A percentile compares a stretch with the other conserved stretches of the same genome.
phyloP scores from a whole-genome alignment of 2,888 invertebrate genomes.

The Limnephilus rhombicus region DNA sequence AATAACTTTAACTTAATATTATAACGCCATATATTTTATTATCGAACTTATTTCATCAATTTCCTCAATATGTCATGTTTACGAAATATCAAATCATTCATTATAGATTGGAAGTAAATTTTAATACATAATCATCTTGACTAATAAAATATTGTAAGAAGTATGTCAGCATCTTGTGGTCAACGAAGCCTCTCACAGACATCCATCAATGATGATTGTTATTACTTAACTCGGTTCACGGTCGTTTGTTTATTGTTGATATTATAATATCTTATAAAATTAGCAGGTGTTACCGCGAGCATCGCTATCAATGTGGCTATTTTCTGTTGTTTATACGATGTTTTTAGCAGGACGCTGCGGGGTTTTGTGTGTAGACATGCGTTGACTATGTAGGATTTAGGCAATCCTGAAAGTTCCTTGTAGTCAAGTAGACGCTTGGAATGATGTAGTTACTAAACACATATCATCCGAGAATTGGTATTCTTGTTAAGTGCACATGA shows the following conservation, averaged over 20 bases:
- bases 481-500: too few species aligned
- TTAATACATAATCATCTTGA: neutral
- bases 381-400: neutral
- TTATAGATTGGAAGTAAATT: neutral
- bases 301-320: neutral
- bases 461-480: neutral
- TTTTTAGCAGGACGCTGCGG: neutral
- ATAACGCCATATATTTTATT: neutral
- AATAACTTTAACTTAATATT: neutral
- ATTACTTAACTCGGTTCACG: neutral
- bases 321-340: neutral
- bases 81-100: neutral
- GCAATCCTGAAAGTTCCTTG: neutral
- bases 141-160: neutral
- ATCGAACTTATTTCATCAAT: neutral
- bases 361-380: neutral
- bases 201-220: neutral
- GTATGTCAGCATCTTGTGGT: neutral
- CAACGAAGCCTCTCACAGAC: neutral
- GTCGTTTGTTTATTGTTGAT: neutral
- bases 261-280: neutral
- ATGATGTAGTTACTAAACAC: neutral
- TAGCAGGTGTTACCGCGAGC: neutral
- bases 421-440: neutral
- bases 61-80: neutral